phyloP scores from a whole-genome alignment of 2,888 invertebrate genomes.

The Lepidonotus clava region DNA sequence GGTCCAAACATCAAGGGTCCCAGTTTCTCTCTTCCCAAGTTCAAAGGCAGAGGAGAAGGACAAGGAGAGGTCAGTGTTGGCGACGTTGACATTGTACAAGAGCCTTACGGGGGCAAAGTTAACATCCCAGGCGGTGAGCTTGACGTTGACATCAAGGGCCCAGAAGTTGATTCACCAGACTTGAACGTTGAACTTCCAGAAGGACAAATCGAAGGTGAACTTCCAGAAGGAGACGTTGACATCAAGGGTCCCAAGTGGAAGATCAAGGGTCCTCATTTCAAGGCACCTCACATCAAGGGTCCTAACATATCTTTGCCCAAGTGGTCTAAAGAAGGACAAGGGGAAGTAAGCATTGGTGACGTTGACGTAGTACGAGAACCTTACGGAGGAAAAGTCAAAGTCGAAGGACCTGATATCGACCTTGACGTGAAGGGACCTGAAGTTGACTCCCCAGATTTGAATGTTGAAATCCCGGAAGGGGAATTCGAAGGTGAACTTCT shows the following conservation, averaged over 20 bases:
- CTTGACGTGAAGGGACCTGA: not conserved
- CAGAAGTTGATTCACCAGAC: not conserved
- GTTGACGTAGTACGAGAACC: constrained; percentile 41
- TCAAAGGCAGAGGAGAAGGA: not conserved
- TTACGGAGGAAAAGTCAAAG: constrained; percentile 31
- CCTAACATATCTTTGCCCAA: constrained; percentile 28
- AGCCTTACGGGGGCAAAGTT: not conserved
- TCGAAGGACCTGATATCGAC: constrained; percentile 24
- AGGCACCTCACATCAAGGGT: not conserved
- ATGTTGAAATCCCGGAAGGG: not conserved
- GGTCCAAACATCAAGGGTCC: constrained; percentile 34
- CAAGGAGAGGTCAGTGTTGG: constrained; percentile 4
- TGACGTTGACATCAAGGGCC: too few species aligned
- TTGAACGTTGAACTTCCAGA: not conserved
- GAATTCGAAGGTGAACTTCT: constrained; percentile 1
- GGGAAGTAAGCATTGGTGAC: constrained; percentile 38
- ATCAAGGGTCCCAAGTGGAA: constrained; percentile 45
- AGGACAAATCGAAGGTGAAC: too few species aligned
- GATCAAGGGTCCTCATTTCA: constrained; percentile 12
- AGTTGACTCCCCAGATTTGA: not conserved
- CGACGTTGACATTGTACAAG: constrained; percentile 24
- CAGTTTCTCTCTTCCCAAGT: constrained; percentile 16
- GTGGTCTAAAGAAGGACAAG: constrained; percentile 9
- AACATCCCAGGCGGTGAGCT: not conserved
- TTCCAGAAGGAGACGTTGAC: not conserved